Percentiles rank a stretch among this genome's conserved stretches.
Conservation (phyloP, 2,888 invertebrate genomes). For the Ptychoptera albimana region DNA sequence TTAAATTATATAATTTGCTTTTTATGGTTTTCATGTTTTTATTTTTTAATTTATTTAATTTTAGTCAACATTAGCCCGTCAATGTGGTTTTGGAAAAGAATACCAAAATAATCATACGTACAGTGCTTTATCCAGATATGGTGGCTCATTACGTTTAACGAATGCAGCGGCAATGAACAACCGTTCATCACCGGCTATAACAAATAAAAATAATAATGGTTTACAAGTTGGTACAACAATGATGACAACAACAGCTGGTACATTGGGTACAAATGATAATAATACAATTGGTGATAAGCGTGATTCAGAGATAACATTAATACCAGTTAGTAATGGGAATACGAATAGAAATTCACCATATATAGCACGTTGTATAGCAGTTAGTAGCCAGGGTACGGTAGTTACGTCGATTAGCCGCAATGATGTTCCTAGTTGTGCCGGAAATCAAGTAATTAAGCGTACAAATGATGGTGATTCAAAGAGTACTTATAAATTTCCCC, state of each 20-base stretch:
- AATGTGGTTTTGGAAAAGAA: constrained; percentile 22
- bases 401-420: constrained; percentile 20
- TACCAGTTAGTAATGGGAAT: constrained; percentile 20
- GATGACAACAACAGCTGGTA: not conserved
- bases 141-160: constrained; percentile 26
- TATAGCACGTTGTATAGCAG: constrained; percentile 21
- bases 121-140: constrained; percentile 23
- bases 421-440: constrained; percentile 11
- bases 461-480: not conserved
- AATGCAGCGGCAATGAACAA: constrained; percentile 20
- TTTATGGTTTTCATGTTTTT: not conserved
- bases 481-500: not conserved
- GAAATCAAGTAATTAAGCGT: not conserved
- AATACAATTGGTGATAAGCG: constrained; percentile 17
- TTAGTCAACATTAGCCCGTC: constrained; percentile 26
- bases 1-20: not conserved
- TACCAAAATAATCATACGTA: constrained; percentile 26
- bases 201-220: not conserved
- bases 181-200: not conserved
- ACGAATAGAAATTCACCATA: constrained; percentile 15
- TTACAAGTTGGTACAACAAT: too few species aligned
- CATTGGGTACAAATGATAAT: not conserved
- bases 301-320: constrained; percentile 24
- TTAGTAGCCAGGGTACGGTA: constrained; percentile 22
- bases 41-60: constrained; percentile 2